These are phyloP conservation scores for Plebejus argus DNA, from an alignment of 2,888 invertebrate species.

Conservation along the genomic window DNA sequence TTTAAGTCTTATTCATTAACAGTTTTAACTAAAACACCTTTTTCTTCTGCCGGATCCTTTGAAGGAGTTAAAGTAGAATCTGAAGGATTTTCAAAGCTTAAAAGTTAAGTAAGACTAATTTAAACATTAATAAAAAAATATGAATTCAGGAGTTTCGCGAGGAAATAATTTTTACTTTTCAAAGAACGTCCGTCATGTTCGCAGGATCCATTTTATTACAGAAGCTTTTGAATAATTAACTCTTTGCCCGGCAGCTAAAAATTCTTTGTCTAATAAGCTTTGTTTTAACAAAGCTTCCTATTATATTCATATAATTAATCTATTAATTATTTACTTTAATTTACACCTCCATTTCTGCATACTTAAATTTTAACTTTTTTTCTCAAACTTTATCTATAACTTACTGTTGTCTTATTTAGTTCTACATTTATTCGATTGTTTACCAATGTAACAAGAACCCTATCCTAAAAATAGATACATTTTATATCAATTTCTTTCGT, in stretches of 20 bases:
- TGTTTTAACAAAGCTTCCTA: neutral
- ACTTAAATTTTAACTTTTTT: too few species aligned
- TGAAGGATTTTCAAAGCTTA: neutral
- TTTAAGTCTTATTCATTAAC: too few species aligned
- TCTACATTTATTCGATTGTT: neutral
- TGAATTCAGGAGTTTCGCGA: neutral
- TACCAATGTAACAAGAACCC: neutral
- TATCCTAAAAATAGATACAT: neutral
- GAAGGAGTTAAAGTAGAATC: neutral
- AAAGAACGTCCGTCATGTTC: slow-evolving; percentile 4
- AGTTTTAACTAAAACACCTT: neutral
- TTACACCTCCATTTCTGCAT: neutral
- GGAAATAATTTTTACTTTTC: slow-evolving; percentile 25
- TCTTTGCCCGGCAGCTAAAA: neutral
- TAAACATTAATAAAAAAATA: slow-evolving; percentile 16
- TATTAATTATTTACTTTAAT: neutral
- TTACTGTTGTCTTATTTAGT: too few species aligned
- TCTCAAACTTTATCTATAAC: too few species aligned
- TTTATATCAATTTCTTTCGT: neutral
- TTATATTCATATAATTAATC: neutral
- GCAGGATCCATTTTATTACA: slow-evolving; percentile 10
- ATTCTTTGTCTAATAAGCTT: neutral
- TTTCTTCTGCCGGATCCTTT: neutral
- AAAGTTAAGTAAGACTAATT: slow-evolving; percentile 4
- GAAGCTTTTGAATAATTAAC: slow-evolving; percentile 28